Evolutionary conservation across 1,140 invertebrate genomes (phyloP).

Genomic region (Zophobas atratus): DNA sequence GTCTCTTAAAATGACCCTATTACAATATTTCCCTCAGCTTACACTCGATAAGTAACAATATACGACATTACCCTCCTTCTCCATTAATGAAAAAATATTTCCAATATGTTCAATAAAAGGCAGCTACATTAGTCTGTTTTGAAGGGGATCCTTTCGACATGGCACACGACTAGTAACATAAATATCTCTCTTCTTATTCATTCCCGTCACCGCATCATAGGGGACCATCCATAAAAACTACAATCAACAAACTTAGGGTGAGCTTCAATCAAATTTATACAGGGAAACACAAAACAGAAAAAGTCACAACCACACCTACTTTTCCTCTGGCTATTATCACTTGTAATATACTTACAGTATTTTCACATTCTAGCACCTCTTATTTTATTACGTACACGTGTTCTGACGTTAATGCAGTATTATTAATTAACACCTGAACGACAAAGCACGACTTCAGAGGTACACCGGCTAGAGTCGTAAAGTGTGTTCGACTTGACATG

Average conservation of each 20-base stretch:
- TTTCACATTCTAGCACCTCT: background rate
- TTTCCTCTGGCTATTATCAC: conserved; percentile 11
- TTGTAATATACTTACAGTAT: background rate
- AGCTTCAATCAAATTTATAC: conserved; percentile 18
- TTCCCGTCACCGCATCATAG: conserved; percentile 7
- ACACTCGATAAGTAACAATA: too few relatives aligned
- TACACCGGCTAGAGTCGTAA: conserved; percentile 31
- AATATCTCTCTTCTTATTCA: conserved; percentile 20
- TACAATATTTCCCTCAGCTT: too few relatives aligned
- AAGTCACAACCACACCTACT: conserved; percentile 2
- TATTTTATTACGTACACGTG: conserved; percentile 32
- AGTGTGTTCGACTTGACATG: conserved; percentile 9
- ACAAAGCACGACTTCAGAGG: conserved; percentile 14
- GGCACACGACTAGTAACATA: background rate
- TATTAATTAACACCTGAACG: conserved; percentile 35
- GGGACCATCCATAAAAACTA: conserved; percentile 5
- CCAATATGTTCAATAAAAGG: too few relatives aligned
- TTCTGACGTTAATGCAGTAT: conserved; percentile 6
- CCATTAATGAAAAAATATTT: too few relatives aligned
- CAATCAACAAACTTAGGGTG: conserved; percentile 27
- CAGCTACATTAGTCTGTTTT: too few relatives aligned
- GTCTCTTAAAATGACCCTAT: too few relatives aligned
- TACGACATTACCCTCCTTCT: too few relatives aligned
- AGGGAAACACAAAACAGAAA: conserved; percentile 2
- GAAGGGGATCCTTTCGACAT: background rate